Base-by-base conservation (phyloP, 2,888 invertebrate genomes). In the Agelastica alni region DNA sequence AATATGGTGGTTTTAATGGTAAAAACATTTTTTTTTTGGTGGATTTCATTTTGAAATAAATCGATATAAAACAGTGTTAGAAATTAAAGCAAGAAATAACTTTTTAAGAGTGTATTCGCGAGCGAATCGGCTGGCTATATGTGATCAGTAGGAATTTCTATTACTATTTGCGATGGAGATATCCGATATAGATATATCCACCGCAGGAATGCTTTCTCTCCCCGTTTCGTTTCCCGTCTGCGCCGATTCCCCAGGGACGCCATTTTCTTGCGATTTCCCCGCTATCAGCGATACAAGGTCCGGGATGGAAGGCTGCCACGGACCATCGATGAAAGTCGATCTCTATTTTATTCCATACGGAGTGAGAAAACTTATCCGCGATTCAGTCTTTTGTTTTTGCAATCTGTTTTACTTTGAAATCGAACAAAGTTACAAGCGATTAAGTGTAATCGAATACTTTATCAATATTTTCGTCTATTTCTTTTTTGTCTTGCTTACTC, bases 221-320 rank as follows among this genome's bases (percentile, higher is more conserved):
- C 47, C 41, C n/a, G 44, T 37, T 47, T 31, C 39, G 17, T 51
- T 53, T 41, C 70, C 70, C 63, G 56, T 51, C 59, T 61, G 55
- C 57, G 53, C 54, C 52, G 43, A 59, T 51, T 63, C 66, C 62
- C 66, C 34, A 34, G 64, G 53, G 66, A 66, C 58, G 66, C 66
- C 66, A 66, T 66, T 64, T 66, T 66, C 64, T 63, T 63, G 60
- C 58, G 49, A 58, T 59, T 61, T 63, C 62, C 59, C 56, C 54
- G 67, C 73, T 73, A 72, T 74, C 73, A 73, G 69, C 72, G 69
- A 66, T 66, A 68, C 62, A 70, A 70, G 70, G 68, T 69, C 68
- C 65, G 65, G 63, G 63, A 68, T 67, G 64, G 69, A 69, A 71
- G 70, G 71, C 72, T 72, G 72, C 68, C 64, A 68, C 66, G 70